phyloP scores from a whole-genome alignment of 1,140 invertebrate species.

The Drosophila oshimai region DNA sequence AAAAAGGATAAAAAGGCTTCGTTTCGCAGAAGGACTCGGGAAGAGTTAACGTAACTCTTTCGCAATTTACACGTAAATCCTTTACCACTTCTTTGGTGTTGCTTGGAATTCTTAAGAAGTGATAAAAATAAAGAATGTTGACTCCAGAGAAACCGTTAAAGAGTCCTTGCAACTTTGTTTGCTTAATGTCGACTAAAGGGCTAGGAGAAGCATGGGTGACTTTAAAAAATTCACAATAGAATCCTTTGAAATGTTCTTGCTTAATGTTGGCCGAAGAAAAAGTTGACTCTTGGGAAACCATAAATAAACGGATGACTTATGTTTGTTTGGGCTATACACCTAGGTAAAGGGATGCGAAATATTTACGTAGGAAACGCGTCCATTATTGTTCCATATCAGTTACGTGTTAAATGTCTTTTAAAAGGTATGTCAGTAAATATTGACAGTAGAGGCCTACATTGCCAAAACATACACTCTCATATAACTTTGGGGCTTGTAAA shows the following conservation, averaged over 20 bases:
- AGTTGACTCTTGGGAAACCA: slow-evolving; percentile 1
- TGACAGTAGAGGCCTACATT: too few species aligned
- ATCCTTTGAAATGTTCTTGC: background rate
- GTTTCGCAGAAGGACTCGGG: slow-evolving; percentile 56
- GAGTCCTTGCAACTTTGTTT: slow-evolving; percentile 5
- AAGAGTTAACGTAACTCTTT: slow-evolving; percentile 80
- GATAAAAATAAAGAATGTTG: slow-evolving; percentile 4
- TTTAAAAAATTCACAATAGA: slow-evolving; percentile 15
- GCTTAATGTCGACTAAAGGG: slow-evolving; percentile 50
- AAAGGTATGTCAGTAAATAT: too few species aligned
- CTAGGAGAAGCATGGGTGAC: slow-evolving; percentile 14
- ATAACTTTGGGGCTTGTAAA: too few species aligned
- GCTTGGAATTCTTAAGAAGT: slow-evolving; percentile 34
- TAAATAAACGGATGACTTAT: background rate
- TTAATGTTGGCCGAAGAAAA: slow-evolving; percentile 6
- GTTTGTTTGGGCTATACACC: background rate
- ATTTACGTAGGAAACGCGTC: too few species aligned
- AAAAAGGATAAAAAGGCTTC: slow-evolving; percentile 45
- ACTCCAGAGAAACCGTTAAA: slow-evolving; percentile 11
- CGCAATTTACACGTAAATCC: slow-evolving; percentile 69
- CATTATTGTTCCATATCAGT: too few species aligned
- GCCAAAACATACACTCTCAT: too few species aligned
- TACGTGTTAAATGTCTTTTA: too few species aligned
- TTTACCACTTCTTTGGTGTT: slow-evolving; percentile 46
- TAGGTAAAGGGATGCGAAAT: background rate